A percentile compares a stretch with the other conserved stretches of the same genome.
Evolutionary conservation across 2,888 invertebrate genomes (phyloP).

Genomic region (Metellina segmentata): DNA sequence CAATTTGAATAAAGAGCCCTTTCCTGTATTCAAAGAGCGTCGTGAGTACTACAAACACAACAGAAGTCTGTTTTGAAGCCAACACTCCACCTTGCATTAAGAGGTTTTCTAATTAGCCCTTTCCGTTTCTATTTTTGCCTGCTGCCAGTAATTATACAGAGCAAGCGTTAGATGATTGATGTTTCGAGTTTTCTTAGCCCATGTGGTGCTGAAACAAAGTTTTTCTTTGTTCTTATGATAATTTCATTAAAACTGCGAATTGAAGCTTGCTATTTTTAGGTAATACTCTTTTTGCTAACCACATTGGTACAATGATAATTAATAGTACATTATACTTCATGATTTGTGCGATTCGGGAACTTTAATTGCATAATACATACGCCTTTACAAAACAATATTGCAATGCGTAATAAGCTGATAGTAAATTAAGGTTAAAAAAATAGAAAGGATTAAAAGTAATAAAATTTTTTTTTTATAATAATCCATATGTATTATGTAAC

Average conservation of each 20-base stretch:
- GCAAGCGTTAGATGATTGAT: neutral
- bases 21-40: conserved; percentile 5
- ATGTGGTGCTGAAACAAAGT: neutral
- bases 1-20: conserved; percentile 5
- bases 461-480: no score
- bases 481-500: no score
- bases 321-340: no score
- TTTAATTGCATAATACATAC: no score
- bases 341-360: no score
- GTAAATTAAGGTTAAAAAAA: no score
- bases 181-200: neutral
- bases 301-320: no score
- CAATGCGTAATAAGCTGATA: no score
- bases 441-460: no score
- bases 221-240: neutral
- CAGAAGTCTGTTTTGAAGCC: neutral
- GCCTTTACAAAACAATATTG: no score
- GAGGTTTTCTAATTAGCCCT: neutral
- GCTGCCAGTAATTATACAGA: neutral
- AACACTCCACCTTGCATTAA: neutral
- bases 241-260: neutral
- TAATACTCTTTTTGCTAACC: no score
- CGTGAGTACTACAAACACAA: neutral
- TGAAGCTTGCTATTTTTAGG: neutral
- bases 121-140: neutral